Evolutionary conservation across 2,113 vertebrate species (phyloP), one percentile per base, ranked within the genome.

Genomic region (Junco hyemalis): DNA sequence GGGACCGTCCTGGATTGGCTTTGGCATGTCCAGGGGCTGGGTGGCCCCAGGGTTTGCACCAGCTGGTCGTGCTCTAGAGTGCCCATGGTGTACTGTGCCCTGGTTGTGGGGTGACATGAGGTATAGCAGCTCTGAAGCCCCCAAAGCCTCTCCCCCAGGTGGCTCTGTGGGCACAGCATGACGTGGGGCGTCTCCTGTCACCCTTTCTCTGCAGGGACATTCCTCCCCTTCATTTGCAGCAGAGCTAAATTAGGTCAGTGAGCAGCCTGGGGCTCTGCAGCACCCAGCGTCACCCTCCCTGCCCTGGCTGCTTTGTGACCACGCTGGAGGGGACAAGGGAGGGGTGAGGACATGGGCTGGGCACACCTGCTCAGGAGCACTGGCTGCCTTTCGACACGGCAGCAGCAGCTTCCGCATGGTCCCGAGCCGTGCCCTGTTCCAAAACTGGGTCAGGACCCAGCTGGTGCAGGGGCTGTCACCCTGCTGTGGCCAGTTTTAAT

Each of bases 171-270:
- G 26, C 44, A 38, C 3, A 28, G 48, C n/a, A 61, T 42, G 83
- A 66, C 1, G 0, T 1, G 0, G 26, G 40, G 71, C 0, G 2
- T 33, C 14, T 93, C 59, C 60, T 63, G 42, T 20, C 45, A 57
- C 38, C 72, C 13, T n/a, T 78, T 40, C 35, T 78, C 28, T 22
- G 12, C 40, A 60, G 60, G 42, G 60, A 95, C 28, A 10, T 91
- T 95, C 72, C 78, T 54, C 26, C 35, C 21, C 81, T 63, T 78
- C 42, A 35, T 92, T 88, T 81, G 42, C 56, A 74, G 69, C 61
- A 71, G 13, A 54, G 56, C 77, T 79, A 73, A 96, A 96, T 71
- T 66, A 91, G 95, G 96, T 96, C 94, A 96, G 56, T 6, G 61
- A 92, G 84, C 69, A 89, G 83, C 94, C 82, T 3, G 25, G 47